Base-by-base conservation (phyloP, 2,797 vertebrate genomes). In the Anguilla marmorata region DNA sequence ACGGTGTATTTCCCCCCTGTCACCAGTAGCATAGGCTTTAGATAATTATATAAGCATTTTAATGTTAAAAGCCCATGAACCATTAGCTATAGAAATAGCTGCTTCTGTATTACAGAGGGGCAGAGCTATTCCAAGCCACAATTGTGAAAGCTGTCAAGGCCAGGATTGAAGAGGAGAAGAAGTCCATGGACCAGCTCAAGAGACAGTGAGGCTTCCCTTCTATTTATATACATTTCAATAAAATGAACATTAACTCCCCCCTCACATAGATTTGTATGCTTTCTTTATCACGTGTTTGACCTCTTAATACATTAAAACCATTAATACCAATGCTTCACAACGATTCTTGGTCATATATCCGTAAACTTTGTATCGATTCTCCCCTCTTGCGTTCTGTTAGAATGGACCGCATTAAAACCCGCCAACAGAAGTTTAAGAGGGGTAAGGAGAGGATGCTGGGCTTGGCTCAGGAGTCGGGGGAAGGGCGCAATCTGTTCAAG, bases 341-440 rank as follows among this genome's bases (percentile, higher is more conserved):
- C 27, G 1, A 3, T 11, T 74, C 9, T 74, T 74, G 56, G 45
- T 21, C 86, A 24, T 63, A 50, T 85, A 60, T 84, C 66, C 48
- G 19, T 58, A 76, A 37, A 87, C 41, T 72, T 45, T 72, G 80
- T 60, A 63, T 60, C 80, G 16, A 24, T 87, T 87, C 87, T 24
- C 92, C 33, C 5, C 88, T 84, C 14, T 90, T 93, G 30, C 89
- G 3, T 88, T 50, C 52, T 85, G 56, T 88, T 93, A 99, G 98
- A 94, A 99, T 99, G 98, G 98, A 99, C 90, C 97, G 97, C 85
- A 99, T 99, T 91, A 99, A 99, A 92, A 97, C 96, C 90, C 95
- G 98, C 82, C 98, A 99, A 92, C 97, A 98, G 93, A 99, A 98
- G 91, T 99, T 98, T 91, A 97, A 98, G 93, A 97, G 97, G 94